A percentile compares a stretch with the other conserved stretches of the same genome.
Conservation (phyloP, 2,113 vertebrate species). For the Myocastor coypus region DNA sequence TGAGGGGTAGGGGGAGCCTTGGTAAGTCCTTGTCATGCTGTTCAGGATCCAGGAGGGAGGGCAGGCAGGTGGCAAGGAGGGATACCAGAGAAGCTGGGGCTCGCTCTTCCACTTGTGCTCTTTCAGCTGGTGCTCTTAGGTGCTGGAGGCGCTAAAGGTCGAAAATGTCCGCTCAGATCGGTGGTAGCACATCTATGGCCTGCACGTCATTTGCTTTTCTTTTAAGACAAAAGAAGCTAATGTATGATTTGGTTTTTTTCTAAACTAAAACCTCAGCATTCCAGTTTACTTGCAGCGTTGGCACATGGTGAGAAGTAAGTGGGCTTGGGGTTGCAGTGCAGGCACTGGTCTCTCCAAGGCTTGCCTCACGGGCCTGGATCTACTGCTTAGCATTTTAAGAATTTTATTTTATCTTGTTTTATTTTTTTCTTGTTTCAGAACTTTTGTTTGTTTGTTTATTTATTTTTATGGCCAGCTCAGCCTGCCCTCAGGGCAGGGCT, state of each 20-base stretch:
- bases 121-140: neutral
- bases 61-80: no score
- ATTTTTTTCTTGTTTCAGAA: no score
- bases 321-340: neutral
- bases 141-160: neutral
- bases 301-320: neutral
- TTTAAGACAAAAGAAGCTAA: neutral
- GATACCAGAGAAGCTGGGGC: neutral
- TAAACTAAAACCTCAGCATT: neutral
- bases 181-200: neutral
- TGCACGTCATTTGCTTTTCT: neutral
- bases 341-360: neutral
- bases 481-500: no score
- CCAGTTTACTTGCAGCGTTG: neutral
- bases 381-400: neutral
- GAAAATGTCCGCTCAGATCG: neutral
- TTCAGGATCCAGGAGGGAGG: neutral
- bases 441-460: no score
- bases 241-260: neutral
- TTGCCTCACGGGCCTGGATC: neutral
- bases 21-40: neutral
- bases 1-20: no score
- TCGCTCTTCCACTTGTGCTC: neutral
- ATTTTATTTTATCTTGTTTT: no score
- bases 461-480: no score